Conservation (phyloP, 35 echinoderm and acorn worm species). For the Eucidaris tribuloides region DNA sequence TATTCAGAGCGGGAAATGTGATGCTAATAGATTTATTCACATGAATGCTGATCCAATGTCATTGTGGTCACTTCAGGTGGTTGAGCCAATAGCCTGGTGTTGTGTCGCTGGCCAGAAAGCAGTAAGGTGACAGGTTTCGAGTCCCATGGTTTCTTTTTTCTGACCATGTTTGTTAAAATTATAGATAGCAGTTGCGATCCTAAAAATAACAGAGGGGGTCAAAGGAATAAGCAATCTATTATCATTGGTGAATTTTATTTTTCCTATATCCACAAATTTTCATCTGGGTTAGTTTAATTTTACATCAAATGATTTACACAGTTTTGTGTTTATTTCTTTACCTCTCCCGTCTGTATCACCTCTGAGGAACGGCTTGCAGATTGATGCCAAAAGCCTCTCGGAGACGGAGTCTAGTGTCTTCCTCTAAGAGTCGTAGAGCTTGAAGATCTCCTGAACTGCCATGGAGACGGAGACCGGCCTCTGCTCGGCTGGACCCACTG, state of each 20-base stretch:
- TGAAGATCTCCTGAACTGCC: conserved; percentile 94
- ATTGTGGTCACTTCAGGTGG: too few species aligned
- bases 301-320: too few species aligned
- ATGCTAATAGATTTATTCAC: too few species aligned
- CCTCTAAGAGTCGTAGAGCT: conserved; percentile 91
- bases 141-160: too few species aligned
- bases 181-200: too few species aligned
- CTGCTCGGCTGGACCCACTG: conserved; percentile 93
- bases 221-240: too few species aligned
- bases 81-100: too few species aligned
- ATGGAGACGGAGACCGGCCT: conserved; percentile 79
- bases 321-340: background rate
- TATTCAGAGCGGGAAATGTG: too few species aligned
- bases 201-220: background rate
- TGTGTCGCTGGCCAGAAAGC: too few species aligned
- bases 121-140: too few species aligned
- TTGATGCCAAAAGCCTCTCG: conserved; percentile 91
- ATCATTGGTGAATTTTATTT: background rate
- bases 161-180: too few species aligned
- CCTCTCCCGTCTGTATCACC: conserved; percentile 94
- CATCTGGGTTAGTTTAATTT: background rate
- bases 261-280: background rate
- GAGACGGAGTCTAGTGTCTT: conserved; percentile 93
- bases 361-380: conserved; percentile 93
- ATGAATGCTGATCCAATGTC: too few species aligned